These are phyloP conservation scores for Aplidium turbinatum DNA, from an alignment of 23 tunicate genomes.

Conservation along the genomic window DNA sequence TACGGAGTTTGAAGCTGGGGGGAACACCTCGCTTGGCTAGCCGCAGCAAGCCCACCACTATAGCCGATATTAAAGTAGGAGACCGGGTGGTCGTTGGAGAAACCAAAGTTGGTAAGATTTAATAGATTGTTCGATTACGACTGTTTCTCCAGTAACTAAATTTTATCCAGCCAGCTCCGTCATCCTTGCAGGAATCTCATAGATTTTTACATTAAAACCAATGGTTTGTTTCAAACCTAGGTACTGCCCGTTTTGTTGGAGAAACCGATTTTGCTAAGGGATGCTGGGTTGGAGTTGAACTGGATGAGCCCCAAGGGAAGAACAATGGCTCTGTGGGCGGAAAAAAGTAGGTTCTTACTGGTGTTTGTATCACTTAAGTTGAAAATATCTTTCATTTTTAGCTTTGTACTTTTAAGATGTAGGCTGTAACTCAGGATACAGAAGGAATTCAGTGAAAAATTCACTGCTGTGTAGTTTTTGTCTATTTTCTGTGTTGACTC, in stretches of 20 bases:
- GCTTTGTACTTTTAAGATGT: too few species aligned
- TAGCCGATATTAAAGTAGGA: slow-evolving; percentile 49
- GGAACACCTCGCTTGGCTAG: slow-evolving; percentile 13
- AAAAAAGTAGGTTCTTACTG: slow-evolving; percentile 61
- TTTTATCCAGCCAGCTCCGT: neutral
- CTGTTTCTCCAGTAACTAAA: too few species aligned
- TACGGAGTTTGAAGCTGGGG: slow-evolving; percentile 71
- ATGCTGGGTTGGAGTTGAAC: slow-evolving; percentile 95
- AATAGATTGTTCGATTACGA: too few species aligned
- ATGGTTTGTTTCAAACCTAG: slow-evolving; percentile 19
- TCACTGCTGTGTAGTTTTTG: too few species aligned
- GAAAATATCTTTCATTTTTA: too few species aligned
- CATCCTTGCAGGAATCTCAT: too few species aligned
- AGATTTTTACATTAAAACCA: too few species aligned
- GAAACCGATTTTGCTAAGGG: slow-evolving; percentile 97
- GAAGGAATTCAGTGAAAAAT: too few species aligned
- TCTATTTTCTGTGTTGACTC: too few species aligned
- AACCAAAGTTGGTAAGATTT: slow-evolving; percentile 57
- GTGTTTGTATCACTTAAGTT: too few species aligned
- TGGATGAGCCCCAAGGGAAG: slow-evolving; percentile 88
- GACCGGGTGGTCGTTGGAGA: slow-evolving; percentile 69
- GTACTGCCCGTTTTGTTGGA: slow-evolving; percentile 75
- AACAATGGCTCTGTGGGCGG: slow-evolving; percentile 94
- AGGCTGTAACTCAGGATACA: too few species aligned
- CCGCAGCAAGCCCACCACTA: neutral